Evolutionary conservation across 2,113 vertebrate species (phyloP), one percentile per base, ranked within the genome.

Genomic region (Tauraco erythrolophus): DNA sequence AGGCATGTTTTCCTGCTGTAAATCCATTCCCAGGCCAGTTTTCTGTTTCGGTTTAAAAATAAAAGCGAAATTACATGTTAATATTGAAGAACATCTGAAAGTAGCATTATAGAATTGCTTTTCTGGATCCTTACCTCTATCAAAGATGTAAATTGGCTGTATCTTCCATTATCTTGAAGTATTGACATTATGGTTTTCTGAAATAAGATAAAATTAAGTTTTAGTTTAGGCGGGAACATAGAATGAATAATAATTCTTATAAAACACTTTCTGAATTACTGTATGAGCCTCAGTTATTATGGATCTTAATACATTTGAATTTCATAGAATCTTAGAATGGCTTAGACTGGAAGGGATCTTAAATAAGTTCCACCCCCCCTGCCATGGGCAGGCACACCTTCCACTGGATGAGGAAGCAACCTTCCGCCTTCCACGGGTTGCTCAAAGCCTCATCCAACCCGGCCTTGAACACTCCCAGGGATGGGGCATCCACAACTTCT

Each of bases 181-280:
- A 99, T 96, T 91, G 98, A 97, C 98, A 99, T 98, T 89, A 99
- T 97, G 39, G 98, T 99, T 97, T 99, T 96, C 99, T 99, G 97
- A 92, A 97, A 97, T 62, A 64, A 72, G 31, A 94, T 77, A 60
- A 62, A 71, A 68, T 6, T 5, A 75, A 95, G 18, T 72, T 70
- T 48, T 65, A 14, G 68, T 94, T 92, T 64, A 58, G 27, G 17
- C 70, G 5, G 14, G 43, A 87, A 85, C 14, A 19, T 14, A 5
- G n/a, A 71, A 60, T 16, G n/a, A 91, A 43, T 30, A 23, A 1
- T 15, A 66, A 8, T 6, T 41, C 7, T 84, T 87, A 8, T 39
- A 30, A 84, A 7, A 64, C 2, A 23, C 5, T 70, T 84, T 15
- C n/a, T 43, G 31, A 78, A 22, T 82, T 58, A 41, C 9, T 76